A percentile compares a stretch with the other conserved stretches of the same genome.
These are phyloP conservation scores for Neodon shergylaensis DNA, from an alignment of 2,113 vertebrate genomes.

Conservation along the genomic window DNA sequence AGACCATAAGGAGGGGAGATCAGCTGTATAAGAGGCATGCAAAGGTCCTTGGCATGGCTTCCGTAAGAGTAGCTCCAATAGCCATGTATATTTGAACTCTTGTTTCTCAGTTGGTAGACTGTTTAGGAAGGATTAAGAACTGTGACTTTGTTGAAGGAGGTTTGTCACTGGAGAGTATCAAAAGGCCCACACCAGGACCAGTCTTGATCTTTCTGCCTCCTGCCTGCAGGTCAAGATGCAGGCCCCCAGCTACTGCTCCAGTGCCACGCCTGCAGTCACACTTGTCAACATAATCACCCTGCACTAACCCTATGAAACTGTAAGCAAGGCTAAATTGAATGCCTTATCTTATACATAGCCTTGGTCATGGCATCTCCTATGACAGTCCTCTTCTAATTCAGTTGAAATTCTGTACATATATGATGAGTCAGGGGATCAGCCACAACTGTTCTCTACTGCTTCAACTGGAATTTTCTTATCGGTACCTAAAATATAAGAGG, in stretches of 20 bases:
- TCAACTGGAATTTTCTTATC: background rate
- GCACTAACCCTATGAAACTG: background rate
- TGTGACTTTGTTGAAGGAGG: background rate
- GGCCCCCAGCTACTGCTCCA: background rate
- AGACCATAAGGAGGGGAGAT: background rate
- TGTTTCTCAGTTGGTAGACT: background rate
- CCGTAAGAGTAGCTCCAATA: background rate
- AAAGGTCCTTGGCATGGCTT: background rate
- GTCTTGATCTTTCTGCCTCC: background rate
- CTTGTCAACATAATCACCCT: background rate
- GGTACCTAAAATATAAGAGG: background rate
- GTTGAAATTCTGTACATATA: background rate
- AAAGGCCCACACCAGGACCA: too few species aligned
- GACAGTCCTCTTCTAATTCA: background rate
- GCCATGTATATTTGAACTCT: background rate
- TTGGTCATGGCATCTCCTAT: too few species aligned
- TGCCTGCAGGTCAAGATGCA: too few species aligned
- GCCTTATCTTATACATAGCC: background rate
- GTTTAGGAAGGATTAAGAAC: background rate
- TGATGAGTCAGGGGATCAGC: background rate
- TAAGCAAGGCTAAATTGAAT: background rate
- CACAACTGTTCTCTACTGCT: background rate
- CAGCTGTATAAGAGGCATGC: too few species aligned
- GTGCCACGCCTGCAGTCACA: background rate
- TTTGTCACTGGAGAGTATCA: background rate